These are phyloP conservation scores for Burhinus oedicnemus DNA, from an alignment of 2,113 vertebrate species.

Conservation along the genomic window DNA sequence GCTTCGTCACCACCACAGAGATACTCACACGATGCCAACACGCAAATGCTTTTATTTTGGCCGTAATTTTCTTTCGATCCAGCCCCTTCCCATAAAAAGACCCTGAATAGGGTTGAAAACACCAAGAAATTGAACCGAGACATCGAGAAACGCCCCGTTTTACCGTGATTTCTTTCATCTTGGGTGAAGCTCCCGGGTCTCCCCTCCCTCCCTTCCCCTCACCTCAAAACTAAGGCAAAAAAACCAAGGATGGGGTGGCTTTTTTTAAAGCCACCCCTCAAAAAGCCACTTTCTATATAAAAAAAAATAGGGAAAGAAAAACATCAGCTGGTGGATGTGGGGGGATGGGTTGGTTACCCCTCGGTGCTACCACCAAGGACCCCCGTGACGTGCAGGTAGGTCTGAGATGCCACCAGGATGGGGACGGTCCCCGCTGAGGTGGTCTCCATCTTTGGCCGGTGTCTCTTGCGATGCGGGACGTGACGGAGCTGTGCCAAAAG, in stretches of 20 bases:
- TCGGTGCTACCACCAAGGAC: neutral
- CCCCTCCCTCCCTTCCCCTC: neutral
- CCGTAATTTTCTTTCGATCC: neutral
- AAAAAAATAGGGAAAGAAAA: neutral
- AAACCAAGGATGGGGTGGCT: neutral
- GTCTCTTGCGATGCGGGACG: neutral
- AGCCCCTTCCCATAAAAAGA: neutral
- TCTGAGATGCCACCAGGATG: neutral
- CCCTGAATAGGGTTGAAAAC: neutral
- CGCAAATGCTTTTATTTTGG: neutral
- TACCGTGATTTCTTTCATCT: accelerated
- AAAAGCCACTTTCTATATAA: neutral
- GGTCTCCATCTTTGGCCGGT: neutral
- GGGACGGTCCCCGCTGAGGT: neutral
- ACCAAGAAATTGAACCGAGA: neutral
- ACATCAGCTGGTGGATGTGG: too few relatives aligned
- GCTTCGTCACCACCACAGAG: neutral
- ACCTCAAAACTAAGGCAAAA: neutral
- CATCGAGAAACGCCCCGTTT: neutral
- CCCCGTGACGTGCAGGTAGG: neutral
- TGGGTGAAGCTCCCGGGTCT: neutral
- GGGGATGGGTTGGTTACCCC: neutral
- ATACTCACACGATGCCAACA: neutral
- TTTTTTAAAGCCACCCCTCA: neutral
- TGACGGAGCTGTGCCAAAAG: neutral